These are phyloP conservation scores for Pararge aegeria DNA, from an alignment of 1,140 invertebrate genomes.

Conservation along the genomic window DNA sequence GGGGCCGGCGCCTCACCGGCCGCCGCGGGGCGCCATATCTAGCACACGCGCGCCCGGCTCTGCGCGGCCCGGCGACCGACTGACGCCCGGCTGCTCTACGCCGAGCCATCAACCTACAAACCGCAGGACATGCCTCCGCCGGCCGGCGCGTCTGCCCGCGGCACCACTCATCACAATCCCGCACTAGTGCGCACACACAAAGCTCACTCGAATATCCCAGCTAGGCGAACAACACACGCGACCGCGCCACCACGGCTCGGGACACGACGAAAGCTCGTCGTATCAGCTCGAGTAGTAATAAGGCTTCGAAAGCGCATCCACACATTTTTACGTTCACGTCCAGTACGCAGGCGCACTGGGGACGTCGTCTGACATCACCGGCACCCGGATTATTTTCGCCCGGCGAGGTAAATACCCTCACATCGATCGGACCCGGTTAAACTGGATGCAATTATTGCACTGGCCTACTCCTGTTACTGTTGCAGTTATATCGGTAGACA, in stretches of 20 bases:
- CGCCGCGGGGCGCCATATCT: conserved; percentile 71
- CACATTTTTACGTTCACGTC: conserved; percentile 52
- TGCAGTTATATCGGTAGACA: conserved; percentile 38
- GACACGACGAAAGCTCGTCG: conserved; percentile 46
- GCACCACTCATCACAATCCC: conserved; percentile 37
- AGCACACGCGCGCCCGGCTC: conserved; percentile 67
- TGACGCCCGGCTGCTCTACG: conserved; percentile 61
- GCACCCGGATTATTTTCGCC: conserved; percentile 76
- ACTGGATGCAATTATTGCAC: conserved; percentile 78
- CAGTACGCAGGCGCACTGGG: conserved; percentile 53
- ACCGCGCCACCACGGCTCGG: conserved; percentile 28
- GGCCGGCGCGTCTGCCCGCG: conserved; percentile 35
- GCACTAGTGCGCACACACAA: conserved; percentile 30
- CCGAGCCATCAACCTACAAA: conserved; percentile 47
- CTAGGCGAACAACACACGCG: conserved; percentile 33
- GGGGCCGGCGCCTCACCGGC: conserved; percentile 72
- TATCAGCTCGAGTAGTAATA: conserved; percentile 47
- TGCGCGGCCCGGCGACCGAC: conserved; percentile 73
- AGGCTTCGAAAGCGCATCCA: conserved; percentile 59
- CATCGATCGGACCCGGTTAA: conserved; percentile 76
- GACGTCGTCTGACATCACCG: conserved; percentile 69
- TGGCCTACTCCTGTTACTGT: conserved; percentile 63
- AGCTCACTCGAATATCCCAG: conserved; percentile 20
- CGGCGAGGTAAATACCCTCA: conserved; percentile 77
- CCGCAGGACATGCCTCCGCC: conserved; percentile 46